A percentile compares a stretch with the other conserved stretches of the same genome.
Evolutionary conservation across 1,140 invertebrate species (phyloP).

Genomic region (Lucilia cuprina): DNA sequence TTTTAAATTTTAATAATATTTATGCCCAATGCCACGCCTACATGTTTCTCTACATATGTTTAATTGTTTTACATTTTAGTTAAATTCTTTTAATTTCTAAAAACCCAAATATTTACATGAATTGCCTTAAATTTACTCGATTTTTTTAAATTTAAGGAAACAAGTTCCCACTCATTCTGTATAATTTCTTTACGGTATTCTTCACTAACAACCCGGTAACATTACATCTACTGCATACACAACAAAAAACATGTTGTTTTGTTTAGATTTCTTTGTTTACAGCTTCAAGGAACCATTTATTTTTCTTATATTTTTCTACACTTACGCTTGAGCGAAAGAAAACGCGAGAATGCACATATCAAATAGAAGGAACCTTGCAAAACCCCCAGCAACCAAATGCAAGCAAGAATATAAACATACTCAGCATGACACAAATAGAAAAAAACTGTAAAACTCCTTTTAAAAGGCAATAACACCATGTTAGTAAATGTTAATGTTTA

Average conservation of each 20-base stretch:
- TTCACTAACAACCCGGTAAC: neutral
- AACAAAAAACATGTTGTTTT: neutral
- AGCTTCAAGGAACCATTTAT: neutral
- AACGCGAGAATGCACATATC: neutral
- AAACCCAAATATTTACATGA: too few species aligned
- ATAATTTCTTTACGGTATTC: neutral
- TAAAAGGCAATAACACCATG: neutral
- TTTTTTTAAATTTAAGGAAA: too few species aligned
- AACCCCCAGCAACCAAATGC: too few species aligned
- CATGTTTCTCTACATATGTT: too few species aligned
- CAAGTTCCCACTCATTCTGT: neutral
- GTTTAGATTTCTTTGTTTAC: too few species aligned
- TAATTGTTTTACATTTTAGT: too few species aligned
- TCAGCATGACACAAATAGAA: neutral
- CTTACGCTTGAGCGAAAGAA: slow-evolving; percentile 28
- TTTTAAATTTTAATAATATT: too few species aligned
- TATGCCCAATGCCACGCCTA: too few species aligned
- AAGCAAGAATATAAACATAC: neutral
- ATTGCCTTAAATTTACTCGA: too few species aligned
- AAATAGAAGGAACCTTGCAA: too few species aligned
- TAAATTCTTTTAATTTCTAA: too few species aligned
- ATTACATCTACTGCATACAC: neutral
- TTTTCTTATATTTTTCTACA: slow-evolving; percentile 11
- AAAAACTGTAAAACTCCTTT: neutral
- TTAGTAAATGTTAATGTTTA: slow-evolving; percentile 7